Evolutionary conservation across 92 coral and sea anemone species (phyloP).

Genomic region (Umimayanthus chanpuru): DNA sequence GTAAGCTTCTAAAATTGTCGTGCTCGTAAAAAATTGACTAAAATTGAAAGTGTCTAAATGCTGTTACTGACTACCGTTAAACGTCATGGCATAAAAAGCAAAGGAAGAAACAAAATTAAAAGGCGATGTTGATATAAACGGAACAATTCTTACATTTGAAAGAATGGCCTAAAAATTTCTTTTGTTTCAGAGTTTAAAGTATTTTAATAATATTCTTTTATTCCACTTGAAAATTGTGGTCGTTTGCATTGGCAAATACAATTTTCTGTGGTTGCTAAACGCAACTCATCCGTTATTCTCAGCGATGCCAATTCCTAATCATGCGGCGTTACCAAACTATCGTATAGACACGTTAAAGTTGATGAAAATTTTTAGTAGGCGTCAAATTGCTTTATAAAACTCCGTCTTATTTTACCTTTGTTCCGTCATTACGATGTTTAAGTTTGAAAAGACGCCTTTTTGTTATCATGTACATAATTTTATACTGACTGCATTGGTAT

Average conservation of each 20-base stretch:
- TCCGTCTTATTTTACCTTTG: not conserved
- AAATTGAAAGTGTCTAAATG: too few relatives aligned
- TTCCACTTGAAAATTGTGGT: not conserved
- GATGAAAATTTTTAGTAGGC: constrained; percentile 1
- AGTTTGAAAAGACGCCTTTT: not conserved
- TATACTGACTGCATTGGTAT: not conserved
- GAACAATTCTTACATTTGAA: not conserved
- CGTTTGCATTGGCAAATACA: too few relatives aligned
- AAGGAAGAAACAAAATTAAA: not conserved
- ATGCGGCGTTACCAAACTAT: not conserved
- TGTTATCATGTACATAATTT: not conserved
- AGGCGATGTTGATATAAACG: not conserved
- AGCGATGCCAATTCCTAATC: not conserved
- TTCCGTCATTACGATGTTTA: constrained; percentile 1
- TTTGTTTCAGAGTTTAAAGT: not conserved
- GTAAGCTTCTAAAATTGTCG: too few relatives aligned
- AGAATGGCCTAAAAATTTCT: not conserved
- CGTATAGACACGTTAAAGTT: not conserved
- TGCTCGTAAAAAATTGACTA: too few relatives aligned
- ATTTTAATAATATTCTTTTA: too few relatives aligned
- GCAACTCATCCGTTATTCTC: not conserved
- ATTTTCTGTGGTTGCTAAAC: not conserved
- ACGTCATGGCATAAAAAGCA: not conserved
- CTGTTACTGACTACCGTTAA: too few relatives aligned
- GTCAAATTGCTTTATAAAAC: constrained; percentile 16